These are phyloP conservation scores for Pyrocephalus nanus DNA, from an alignment of 2,797 vertebrate species.

Conservation along the genomic window DNA sequence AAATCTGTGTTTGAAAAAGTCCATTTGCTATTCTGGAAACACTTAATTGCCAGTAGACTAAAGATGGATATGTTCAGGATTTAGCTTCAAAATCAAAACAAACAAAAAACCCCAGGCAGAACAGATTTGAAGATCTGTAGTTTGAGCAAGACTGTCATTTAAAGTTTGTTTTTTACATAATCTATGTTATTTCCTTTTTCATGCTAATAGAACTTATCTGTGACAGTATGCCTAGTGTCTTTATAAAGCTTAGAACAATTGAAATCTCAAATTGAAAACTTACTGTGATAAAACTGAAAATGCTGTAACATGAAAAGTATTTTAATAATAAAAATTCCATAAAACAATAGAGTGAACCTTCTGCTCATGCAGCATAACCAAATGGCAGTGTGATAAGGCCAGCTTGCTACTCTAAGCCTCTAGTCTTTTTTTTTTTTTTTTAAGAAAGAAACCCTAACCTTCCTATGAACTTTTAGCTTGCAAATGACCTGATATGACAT, in stretches of 20 bases:
- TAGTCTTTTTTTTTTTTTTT: not conserved
- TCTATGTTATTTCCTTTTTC: not conserved
- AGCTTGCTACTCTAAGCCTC: not conserved
- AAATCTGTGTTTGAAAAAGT: not conserved
- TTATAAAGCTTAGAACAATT: not conserved
- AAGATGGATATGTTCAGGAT: not conserved
- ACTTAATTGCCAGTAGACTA: not conserved
- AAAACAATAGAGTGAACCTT: not conserved
- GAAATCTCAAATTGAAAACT: not conserved
- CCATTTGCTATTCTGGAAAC: not conserved
- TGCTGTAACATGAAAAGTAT: not conserved
- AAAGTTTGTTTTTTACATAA: not conserved
- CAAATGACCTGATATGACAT: constrained; percentile 83
- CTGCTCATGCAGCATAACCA: not conserved
- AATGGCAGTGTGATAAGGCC: constrained; percentile 3
- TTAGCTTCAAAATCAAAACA: not conserved
- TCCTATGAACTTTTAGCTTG: constrained; percentile 83
- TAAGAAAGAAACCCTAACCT: constrained; percentile 76
- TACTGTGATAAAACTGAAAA: not conserved
- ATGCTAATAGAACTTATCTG: not conserved
- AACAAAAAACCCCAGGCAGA: fast-evolving
- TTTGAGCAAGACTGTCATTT: not conserved
- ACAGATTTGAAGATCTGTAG: not conserved
- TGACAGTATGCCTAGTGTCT: not conserved
- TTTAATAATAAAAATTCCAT: not conserved